A percentile compares a stretch with the other conserved stretches of the same genome.
phyloP scores from a whole-genome alignment of 1,140 invertebrate species.

The Halictus rubicundus region DNA sequence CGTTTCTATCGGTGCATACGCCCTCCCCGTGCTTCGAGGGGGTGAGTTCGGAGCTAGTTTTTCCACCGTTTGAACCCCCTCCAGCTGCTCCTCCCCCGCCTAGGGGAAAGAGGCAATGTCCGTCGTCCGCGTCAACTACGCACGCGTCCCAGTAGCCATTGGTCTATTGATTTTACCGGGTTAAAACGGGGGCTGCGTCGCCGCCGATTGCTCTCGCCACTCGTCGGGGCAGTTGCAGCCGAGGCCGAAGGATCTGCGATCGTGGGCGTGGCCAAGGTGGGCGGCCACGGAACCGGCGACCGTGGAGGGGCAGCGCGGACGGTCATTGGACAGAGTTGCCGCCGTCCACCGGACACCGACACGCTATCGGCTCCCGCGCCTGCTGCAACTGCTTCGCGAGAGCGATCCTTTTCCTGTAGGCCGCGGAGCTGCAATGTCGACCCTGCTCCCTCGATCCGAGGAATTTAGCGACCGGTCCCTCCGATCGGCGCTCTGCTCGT shows the following conservation, averaged over 20 bases:
- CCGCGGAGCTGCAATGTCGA: constrained; percentile 12
- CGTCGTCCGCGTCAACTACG: constrained; percentile 64
- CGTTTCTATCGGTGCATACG: constrained; percentile 6
- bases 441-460: not conserved
- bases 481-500: too few species aligned
- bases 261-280: constrained; percentile 39
- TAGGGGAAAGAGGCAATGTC: constrained; percentile 60
- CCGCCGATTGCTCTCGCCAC: constrained; percentile 32
- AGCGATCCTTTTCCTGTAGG: not conserved
- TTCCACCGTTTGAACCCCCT: constrained; percentile 1
- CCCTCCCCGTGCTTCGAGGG: constrained; percentile 7
- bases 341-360: not conserved
- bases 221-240: constrained; percentile 13
- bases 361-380: constrained; percentile 24
- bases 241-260: not conserved
- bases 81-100: not conserved
- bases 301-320: not conserved
- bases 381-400: constrained; percentile 10
- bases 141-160: constrained; percentile 73
- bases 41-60: not conserved
- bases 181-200: constrained; percentile 27
- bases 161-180: constrained; percentile 76
- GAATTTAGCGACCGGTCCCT: not conserved
- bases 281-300: constrained; percentile 29
- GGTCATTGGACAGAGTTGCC: not conserved